A percentile compares a stretch with the other conserved stretches of the same genome.
phyloP scores from a whole-genome alignment of 2,888 invertebrate species.

The Agriopis aurantiaria region DNA sequence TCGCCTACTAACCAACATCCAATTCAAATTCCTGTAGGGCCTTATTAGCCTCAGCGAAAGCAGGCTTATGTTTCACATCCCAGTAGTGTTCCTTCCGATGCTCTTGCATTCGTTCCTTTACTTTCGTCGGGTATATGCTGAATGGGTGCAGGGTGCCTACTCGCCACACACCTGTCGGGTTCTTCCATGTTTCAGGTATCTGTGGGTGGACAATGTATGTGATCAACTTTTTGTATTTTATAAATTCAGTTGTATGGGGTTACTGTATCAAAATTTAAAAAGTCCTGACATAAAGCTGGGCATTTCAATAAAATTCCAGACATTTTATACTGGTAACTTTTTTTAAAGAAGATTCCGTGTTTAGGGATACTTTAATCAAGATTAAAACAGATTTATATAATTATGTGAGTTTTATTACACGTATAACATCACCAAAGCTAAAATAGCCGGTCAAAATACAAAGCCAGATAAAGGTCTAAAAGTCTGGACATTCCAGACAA shows the following conservation, averaged over 20 bases:
- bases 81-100: constrained; percentile 93
- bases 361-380: no score
- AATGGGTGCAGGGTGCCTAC: constrained; percentile 95
- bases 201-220: constrained; percentile 58
- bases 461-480: no score
- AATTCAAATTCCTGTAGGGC: constrained; percentile 92
- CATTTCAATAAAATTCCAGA: no score
- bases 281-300: no score
- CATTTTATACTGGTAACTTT: no score
- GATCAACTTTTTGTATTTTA: not conserved
- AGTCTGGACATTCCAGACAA: no score
- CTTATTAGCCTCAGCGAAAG: constrained; percentile 92
- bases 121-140: constrained; percentile 94
- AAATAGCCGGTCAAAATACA: no score
- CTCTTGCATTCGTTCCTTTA: constrained; percentile 93
- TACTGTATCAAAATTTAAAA: no score
- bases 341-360: no score
- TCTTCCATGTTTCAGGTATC: constrained; percentile 94
- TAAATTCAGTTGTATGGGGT: not conserved
- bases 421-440: no score
- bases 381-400: no score
- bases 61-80: constrained; percentile 93
- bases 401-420: no score
- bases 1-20: constrained; percentile 80
- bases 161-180: constrained; percentile 94